Conservation (phyloP, 2,888 invertebrate genomes). For the Drosophila suboccidentalis region DNA sequence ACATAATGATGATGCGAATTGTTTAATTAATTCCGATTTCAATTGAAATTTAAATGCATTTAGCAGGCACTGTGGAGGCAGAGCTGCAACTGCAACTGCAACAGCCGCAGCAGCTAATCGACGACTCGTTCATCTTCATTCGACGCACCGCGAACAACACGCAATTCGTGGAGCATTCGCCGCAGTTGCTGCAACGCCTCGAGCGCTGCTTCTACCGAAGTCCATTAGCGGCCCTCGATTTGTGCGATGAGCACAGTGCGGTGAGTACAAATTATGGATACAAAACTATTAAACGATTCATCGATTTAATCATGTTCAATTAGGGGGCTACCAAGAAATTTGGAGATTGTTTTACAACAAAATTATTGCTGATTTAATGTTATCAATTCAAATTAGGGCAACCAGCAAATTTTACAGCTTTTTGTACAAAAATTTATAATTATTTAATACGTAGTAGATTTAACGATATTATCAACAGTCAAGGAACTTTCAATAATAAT, state of each 20-base stretch:
- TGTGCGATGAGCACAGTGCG: slow-evolving; percentile 84
- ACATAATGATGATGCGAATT: slow-evolving; percentile 56
- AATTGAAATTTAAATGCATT: slow-evolving; percentile 64
- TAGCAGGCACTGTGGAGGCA: slow-evolving; percentile 66
- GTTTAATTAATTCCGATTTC: slow-evolving; percentile 72
- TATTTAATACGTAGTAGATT: too few relatives aligned
- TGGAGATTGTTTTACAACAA: too few relatives aligned
- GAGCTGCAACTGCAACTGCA: slow-evolving; percentile 79
- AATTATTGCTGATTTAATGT: too few relatives aligned
- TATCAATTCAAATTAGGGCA: too few relatives aligned
- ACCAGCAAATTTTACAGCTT: too few relatives aligned
- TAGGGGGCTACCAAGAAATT: too few relatives aligned
- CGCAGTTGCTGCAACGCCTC: slow-evolving; percentile 82
- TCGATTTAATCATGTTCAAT: neutral
- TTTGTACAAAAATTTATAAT: too few relatives aligned
- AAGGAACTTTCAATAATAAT: too few relatives aligned
- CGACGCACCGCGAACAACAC: slow-evolving; percentile 84
- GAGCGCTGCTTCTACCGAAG: slow-evolving; percentile 85
- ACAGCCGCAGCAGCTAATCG: slow-evolving; percentile 84
- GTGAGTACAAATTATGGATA: slow-evolving; percentile 60
- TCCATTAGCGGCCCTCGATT: slow-evolving; percentile 85
- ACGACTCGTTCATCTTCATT: slow-evolving; percentile 85
- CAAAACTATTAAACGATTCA: neutral
- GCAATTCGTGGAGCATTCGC: slow-evolving; percentile 84
- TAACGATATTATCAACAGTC: neutral